A percentile compares a stretch with the other conserved stretches of the same genome.
phyloP scores from a whole-genome alignment of 2,797 vertebrate species.

The Rhincodon typus region DNA sequence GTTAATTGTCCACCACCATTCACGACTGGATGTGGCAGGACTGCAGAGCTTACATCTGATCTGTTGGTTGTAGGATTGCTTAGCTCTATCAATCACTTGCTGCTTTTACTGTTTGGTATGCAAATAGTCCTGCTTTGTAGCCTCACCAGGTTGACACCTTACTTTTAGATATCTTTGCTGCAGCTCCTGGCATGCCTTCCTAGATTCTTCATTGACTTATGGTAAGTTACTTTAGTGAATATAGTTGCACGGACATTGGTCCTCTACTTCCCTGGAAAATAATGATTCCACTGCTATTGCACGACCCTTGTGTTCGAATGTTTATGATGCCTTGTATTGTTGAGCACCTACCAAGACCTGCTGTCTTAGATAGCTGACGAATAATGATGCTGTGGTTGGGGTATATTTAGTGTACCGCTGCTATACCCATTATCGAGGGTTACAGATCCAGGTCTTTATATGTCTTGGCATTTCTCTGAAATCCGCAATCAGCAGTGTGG shows the following conservation, averaged over 20 bases:
- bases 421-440: background rate
- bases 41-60: too few relatives aligned
- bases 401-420: background rate
- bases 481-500: background rate
- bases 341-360: background rate
- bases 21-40: too few relatives aligned
- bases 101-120: too few relatives aligned
- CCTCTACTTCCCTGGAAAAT: background rate
- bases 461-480: background rate
- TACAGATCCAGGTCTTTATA: background rate
- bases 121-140: too few relatives aligned
- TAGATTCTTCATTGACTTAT: too few relatives aligned
- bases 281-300: background rate
- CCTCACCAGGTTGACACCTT: too few relatives aligned
- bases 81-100: too few relatives aligned
- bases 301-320: background rate
- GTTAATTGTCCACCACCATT: too few relatives aligned
- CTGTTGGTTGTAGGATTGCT: too few relatives aligned
- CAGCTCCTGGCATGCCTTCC: too few relatives aligned
- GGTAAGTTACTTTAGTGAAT: too few relatives aligned
- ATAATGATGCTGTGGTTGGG: background rate
- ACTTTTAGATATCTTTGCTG: too few relatives aligned
- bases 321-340: background rate
- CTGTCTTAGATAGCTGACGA: background rate
- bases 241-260: background rate